Conservation (phyloP, 2,797 vertebrate species). For the Typhlichthys subterraneus region DNA sequence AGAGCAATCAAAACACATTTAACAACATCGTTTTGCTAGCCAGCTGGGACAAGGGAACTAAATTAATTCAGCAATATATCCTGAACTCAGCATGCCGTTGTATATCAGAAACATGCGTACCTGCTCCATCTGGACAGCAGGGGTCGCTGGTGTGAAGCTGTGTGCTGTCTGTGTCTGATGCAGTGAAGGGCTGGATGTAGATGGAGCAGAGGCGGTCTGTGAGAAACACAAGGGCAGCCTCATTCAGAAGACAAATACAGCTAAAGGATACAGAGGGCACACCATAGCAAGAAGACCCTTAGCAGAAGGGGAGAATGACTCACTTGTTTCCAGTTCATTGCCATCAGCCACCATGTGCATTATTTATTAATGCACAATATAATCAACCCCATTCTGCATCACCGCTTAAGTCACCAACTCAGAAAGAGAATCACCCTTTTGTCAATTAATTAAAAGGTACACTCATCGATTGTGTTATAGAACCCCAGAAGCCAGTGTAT, state of each 20-base stretch:
- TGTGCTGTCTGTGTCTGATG: constrained; percentile 60
- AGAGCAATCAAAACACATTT: constrained; percentile 3
- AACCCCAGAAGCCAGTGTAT: no score
- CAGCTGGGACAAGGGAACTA: neutral
- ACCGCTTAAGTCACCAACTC: neutral
- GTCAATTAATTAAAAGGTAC: neutral
- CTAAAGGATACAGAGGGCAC: constrained; percentile 12
- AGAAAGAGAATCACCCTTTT: no score
- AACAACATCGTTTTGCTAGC: neutral
- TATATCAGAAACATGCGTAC: constrained; percentile 38
- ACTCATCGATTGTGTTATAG: neutral
- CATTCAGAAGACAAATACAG: constrained; percentile 10
- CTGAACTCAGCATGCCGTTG: no score
- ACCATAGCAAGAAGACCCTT: constrained; percentile 20
- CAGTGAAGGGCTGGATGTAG: constrained; percentile 51
- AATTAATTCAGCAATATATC: no score
- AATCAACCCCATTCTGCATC: no score
- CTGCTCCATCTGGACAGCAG: constrained; percentile 64
- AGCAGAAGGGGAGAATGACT: constrained; percentile 2
- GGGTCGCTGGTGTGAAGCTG: constrained; percentile 53
- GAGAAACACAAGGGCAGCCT: constrained; percentile 31
- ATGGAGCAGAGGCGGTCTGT: constrained; percentile 69
- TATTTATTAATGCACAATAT: neutral
- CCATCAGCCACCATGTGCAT: constrained; percentile 1
- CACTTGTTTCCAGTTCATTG: constrained; percentile 6